Conservation (phyloP, 2,113 vertebrate genomes). For the Sterna hirundo region DNA sequence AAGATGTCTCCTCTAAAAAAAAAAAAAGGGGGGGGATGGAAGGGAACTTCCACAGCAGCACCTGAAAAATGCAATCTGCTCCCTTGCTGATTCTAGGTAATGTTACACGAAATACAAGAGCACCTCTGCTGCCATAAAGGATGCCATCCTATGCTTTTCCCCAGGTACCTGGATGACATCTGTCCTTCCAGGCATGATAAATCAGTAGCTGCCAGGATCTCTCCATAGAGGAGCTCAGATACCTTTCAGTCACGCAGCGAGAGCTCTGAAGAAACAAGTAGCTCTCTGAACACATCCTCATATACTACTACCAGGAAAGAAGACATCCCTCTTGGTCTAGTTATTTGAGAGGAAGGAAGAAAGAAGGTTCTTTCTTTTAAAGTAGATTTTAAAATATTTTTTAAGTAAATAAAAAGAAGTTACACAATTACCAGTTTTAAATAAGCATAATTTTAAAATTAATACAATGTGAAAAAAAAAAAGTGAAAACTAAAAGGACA, state of each 20-base stretch:
- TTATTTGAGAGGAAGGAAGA: not conserved
- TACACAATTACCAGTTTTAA: not conserved
- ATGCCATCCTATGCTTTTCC: not conserved
- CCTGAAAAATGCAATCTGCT: not conserved
- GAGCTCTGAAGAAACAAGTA: not conserved
- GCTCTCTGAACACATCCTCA: not conserved
- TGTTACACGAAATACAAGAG: not conserved
- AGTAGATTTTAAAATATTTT: not conserved
- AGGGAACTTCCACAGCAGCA: not conserved
- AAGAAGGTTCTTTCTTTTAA: not conserved
- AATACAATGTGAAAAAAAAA: not conserved
- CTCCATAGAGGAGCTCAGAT: not conserved
- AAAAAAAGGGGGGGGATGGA: rapidly evolving
- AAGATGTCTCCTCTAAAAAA: not conserved
- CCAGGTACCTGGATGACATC: not conserved
- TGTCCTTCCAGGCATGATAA: not conserved
- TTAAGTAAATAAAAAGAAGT: not conserved
- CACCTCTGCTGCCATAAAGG: not conserved
- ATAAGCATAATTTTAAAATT: not conserved
- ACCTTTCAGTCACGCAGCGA: not conserved
- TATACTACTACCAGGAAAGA: not conserved
- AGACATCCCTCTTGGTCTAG: not conserved
- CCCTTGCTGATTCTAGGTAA: not conserved
- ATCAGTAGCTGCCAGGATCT: not conserved
- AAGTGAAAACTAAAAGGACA: not conserved